Base-by-base conservation (phyloP, 1,140 invertebrate species). In the Aradophagus sp. region DNA sequence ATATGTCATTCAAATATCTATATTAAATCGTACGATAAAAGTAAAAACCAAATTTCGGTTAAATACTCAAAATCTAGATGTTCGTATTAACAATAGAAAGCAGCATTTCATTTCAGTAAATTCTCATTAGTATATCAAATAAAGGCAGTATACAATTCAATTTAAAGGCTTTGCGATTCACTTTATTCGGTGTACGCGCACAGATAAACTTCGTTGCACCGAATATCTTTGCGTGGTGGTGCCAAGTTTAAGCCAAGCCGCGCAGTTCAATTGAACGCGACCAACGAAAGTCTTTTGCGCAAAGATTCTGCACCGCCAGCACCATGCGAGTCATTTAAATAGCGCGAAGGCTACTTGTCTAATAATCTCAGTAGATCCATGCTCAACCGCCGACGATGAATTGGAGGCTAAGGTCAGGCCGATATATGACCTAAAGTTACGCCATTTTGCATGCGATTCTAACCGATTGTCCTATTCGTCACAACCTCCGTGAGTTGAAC, bases 341-440 rank as follows among this genome's bases (percentile, higher is more conserved):
- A 50, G 50, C 23, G 36, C 50, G 69, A 72, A 72, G 69, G 69
- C 42, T 66, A 67, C 48, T 66, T 67, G 6, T 61, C 56, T 66
- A 62, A 72, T 72, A 66, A 66, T 72, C 58, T 62, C 48, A 67
- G 39, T 39, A 63, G 67, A 67, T 58, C 56, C 62, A 66, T 35
- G 26, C 53, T 42, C 48, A 56, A 42, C 68, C 19, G 55, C 34
- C 63, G n/a, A 58, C 38, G 35, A 73, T 76, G 77, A 81, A 82
- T 81, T 81, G 73, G 77, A 79, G 80, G 80, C 80, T 82, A 82
- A 82, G 80, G 79, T 82, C 80, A 79, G 50, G 67, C n/a, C 52
- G 61, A 74, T 70, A 74, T 70, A 70, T 53, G 61, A 68, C 55
- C 63, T 70, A 58, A 68, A 65, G 63, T 71, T 68, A 48, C 61